Evolutionary conservation across 2,113 vertebrate genomes (phyloP).

Genomic region (Oreochromis tanganicae): DNA sequence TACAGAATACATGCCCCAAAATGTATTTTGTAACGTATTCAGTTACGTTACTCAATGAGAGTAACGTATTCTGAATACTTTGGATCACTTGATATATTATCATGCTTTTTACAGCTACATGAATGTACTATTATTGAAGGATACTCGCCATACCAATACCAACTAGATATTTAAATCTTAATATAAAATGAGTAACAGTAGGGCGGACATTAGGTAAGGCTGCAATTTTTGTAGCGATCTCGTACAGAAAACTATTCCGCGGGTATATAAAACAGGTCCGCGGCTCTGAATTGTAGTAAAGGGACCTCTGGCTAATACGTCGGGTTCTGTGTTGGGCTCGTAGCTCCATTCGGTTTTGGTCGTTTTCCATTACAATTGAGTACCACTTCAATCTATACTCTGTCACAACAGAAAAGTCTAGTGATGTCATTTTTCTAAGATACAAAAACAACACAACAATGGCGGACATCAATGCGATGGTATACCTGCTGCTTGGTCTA

Average conservation of each 20-base stretch:
- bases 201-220: neutral
- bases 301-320: neutral
- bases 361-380: neutral
- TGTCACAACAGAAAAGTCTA: neutral
- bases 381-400: neutral
- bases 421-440: neutral
- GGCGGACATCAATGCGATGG: neutral
- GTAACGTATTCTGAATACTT: no score
- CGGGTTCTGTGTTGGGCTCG: fast-evolving
- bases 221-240: neutral
- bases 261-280: neutral
- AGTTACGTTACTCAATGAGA: no score
- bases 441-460: neutral
- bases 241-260: fast-evolving
- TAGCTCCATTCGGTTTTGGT: neutral
- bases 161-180: neutral
- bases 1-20: no score
- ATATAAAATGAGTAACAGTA: neutral
- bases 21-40: no score
- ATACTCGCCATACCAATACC: neutral
- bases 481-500: neutral
- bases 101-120: neutral
- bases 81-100: neutral
- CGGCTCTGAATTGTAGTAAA: fast-evolving
- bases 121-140: neutral